These are phyloP conservation scores for Petaurus breviceps DNA, from an alignment of 2,113 vertebrate species.

Conservation along the genomic window DNA sequence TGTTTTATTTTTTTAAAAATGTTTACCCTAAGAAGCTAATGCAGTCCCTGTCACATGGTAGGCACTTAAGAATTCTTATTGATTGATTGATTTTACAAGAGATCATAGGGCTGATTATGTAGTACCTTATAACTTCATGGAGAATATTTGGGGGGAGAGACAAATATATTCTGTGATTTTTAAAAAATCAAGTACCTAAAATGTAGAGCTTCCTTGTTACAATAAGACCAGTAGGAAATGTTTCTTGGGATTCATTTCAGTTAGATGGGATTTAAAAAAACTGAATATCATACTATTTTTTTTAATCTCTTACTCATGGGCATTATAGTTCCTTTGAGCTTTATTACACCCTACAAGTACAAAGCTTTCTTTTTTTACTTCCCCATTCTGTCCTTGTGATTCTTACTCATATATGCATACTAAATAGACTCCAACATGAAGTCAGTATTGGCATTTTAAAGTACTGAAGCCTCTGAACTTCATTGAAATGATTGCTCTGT, in stretches of 20 bases:
- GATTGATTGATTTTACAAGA: neutral
- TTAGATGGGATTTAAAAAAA: slow-evolving; percentile 20
- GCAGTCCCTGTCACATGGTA: neutral
- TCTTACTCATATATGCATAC: neutral
- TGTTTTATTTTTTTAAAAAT: neutral
- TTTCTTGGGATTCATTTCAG: slow-evolving; percentile 32
- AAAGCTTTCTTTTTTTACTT: neutral
- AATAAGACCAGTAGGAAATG: slow-evolving; percentile 1
- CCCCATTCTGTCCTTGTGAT: neutral
- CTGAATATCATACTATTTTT: neutral
- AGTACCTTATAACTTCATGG: neutral
- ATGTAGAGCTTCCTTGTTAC: neutral
- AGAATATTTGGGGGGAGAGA: neutral
- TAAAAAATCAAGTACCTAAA: neutral
- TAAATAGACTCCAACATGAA: neutral
- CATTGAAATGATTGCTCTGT: slow-evolving; percentile 37
- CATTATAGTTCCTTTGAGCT: neutral
- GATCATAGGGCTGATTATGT: neutral
- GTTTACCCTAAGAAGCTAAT: neutral
- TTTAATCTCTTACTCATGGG: neutral
- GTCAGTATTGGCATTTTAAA: neutral
- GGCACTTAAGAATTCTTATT: neutral
- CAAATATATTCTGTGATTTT: neutral
- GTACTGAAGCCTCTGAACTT: slow-evolving; percentile 14
- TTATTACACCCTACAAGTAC: neutral